Percentiles rank a stretch among this genome's conserved stretches.
phyloP scores from a whole-genome alignment of 2,797 vertebrate species.

The Rhinogobio ventralis region DNA sequence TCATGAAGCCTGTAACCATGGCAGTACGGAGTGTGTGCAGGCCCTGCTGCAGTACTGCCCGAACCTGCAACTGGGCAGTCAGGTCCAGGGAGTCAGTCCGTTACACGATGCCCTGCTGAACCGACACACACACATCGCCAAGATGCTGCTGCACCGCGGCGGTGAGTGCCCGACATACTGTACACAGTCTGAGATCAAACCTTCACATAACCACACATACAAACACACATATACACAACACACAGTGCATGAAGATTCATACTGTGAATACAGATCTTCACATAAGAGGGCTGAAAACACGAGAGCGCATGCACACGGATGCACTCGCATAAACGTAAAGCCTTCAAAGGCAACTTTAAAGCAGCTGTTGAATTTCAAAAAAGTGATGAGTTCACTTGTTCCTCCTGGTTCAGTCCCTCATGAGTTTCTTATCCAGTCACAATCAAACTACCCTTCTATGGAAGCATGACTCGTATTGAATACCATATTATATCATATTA shows the following conservation, averaged over 20 bases:
- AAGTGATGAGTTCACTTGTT: slow-evolving; percentile 36
- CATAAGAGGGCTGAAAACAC: slow-evolving; percentile 20
- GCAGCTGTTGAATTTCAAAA: slow-evolving; percentile 52
- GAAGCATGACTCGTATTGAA: slow-evolving; percentile 23
- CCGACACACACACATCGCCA: slow-evolving; percentile 88
- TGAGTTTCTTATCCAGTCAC: slow-evolving; percentile 44
- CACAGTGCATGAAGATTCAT: slow-evolving; percentile 1
- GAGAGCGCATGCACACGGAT: slow-evolving; percentile 22
- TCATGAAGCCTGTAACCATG: slow-evolving; percentile 98
- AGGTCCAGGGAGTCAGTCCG: slow-evolving; percentile 92
- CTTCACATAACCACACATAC: background rate
- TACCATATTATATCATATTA: slow-evolving; percentile 40
- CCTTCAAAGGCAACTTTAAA: slow-evolving; percentile 38
- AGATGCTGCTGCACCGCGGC: slow-evolving; percentile 85
- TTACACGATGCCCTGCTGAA: slow-evolving; percentile 91
- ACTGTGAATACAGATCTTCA: slow-evolving; percentile 1
- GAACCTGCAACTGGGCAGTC: slow-evolving; percentile 84
- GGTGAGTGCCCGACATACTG: slow-evolving; percentile 66
- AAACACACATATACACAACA: background rate
- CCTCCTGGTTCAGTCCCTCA: slow-evolving; percentile 47
- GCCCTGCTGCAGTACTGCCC: slow-evolving; percentile 88
- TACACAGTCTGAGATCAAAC: slow-evolving; percentile 6
- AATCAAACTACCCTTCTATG: slow-evolving; percentile 39
- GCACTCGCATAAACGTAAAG: background rate
- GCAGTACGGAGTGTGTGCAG: slow-evolving; percentile 89